Base-by-base conservation (phyloP, 2,113 vertebrate species). In the Dasypus novemcinctus region DNA sequence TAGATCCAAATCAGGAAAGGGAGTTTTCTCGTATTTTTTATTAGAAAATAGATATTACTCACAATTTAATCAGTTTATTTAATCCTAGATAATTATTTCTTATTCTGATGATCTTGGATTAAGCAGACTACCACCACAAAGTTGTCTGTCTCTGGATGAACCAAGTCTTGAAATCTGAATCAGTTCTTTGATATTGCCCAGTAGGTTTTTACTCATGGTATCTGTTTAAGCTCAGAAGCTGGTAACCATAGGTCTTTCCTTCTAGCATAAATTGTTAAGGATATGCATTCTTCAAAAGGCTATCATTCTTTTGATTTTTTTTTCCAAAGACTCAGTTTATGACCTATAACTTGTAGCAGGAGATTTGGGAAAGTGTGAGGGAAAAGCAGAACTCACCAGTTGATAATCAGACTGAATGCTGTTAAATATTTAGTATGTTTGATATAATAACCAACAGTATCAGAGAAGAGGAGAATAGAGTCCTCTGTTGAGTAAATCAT, bases 261-360 rank as follows among this genome's bases (percentile, higher is more conserved):
- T 72, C 75, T 74, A 33, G 52, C 33, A 64, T 69, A 90, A 90
- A 93, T 87, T 95, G 15, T 91, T 82, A 82, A 61, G 25, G 68
- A 89, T 90, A 57, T 49, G 0, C 49, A 75, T 57, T 69, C 38
- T 83, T 84, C 12, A 71, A 74, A 64, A 76, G 52, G 29, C n/a
- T 72, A 36, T 71, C 25, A 63, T 79, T 86, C 12, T 83, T 95
- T n/a, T 38, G 29, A 46, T 54, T 15, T 54, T 78, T 80, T 20
- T 88, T 95, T 78, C 69, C 38, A 38, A 86, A 81, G 72, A 82
- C 18, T 49, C 43, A 85, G 61, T 59, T 86, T 49, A 59, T 81
- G 33, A 61, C 18, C 36, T 75, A 2, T 71, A 57, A 78, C 20
- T 86, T 63, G 20, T 74, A 66, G 52, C 23, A 89, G 43, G 11